Percentiles rank a stretch among this genome's conserved stretches.
phyloP scores from a whole-genome alignment of 2,888 invertebrate species.

The Mycalesis mineus region DNA sequence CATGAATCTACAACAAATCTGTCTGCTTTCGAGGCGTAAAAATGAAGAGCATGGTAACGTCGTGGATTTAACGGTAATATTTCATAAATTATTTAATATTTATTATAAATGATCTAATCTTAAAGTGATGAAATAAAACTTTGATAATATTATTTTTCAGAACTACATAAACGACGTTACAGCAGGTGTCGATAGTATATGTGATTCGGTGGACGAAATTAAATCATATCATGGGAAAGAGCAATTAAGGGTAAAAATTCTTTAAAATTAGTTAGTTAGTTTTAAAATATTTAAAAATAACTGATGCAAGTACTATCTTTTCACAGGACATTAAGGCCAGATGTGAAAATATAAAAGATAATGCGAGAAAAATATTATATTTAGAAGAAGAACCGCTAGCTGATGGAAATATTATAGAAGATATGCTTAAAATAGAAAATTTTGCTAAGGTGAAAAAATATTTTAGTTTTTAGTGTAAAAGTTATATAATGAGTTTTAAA shows the following conservation, averaged over 20 bases:
- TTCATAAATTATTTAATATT: no score
- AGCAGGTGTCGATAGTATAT: conserved; percentile 41
- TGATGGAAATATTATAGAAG: conserved; percentile 31
- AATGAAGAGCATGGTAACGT: conserved; percentile 45
- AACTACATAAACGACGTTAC: conserved; percentile 55
- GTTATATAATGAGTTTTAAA: neutral
- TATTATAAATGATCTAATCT: no score
- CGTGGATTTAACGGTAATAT: conserved; percentile 56
- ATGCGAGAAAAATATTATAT: conserved; percentile 38
- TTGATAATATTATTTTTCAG: conserved; percentile 34
- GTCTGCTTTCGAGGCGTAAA: conserved; percentile 46
- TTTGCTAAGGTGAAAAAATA: conserved; percentile 44
- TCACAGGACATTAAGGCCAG: conserved; percentile 41
- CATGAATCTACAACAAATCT: conserved; percentile 49
- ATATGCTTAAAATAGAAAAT: conserved; percentile 41
- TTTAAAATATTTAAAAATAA: neutral
- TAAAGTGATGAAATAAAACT: neutral
- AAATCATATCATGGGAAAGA: conserved; percentile 36
- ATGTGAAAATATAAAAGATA: conserved; percentile 41
- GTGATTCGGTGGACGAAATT: conserved; percentile 26
- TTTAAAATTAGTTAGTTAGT: neutral
- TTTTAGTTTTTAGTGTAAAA: neutral
- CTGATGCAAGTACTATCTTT: neutral
- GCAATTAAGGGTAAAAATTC: conserved; percentile 36
- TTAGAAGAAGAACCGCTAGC: conserved; percentile 24